phyloP scores from a whole-genome alignment of 2,113 vertebrate species.

The Pan troglodytes region DNA sequence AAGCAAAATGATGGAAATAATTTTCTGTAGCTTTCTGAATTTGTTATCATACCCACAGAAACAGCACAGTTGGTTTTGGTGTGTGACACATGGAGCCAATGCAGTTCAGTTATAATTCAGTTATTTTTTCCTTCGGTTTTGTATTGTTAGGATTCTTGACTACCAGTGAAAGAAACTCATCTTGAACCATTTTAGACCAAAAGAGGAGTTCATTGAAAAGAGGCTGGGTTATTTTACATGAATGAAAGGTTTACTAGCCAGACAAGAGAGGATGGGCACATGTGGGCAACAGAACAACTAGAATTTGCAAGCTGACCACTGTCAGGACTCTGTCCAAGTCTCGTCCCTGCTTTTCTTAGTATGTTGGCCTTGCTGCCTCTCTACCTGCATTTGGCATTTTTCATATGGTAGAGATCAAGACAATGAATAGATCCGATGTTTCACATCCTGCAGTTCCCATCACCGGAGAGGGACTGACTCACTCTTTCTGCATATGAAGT shows the following conservation, averaged over 20 bases:
- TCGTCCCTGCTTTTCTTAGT: neutral
- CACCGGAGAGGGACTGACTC: neutral
- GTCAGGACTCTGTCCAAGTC: neutral
- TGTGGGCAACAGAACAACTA: neutral
- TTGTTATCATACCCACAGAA: neutral
- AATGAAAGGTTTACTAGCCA: neutral
- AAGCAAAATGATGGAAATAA: neutral
- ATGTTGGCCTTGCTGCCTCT: neutral
- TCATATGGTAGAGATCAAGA: neutral
- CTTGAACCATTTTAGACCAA: neutral
- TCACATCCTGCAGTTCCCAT: neutral
- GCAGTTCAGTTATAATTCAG: neutral
- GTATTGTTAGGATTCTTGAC: neutral
- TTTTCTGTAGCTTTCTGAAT: neutral
- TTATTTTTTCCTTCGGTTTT: conserved; percentile 1
- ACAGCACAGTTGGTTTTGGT: neutral
- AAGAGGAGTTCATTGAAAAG: conserved; percentile 33
- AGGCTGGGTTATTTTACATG: neutral
- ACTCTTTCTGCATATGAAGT: neutral
- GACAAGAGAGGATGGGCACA: neutral
- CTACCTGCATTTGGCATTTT: neutral
- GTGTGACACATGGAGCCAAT: neutral
- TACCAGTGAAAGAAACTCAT: conserved; percentile 2
- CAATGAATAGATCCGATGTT: neutral
- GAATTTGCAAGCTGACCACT: neutral